Evolutionary conservation across 2,113 vertebrate species (phyloP), one percentile per base, ranked within the genome.

Genomic region (Pseudopipra pipra): DNA sequence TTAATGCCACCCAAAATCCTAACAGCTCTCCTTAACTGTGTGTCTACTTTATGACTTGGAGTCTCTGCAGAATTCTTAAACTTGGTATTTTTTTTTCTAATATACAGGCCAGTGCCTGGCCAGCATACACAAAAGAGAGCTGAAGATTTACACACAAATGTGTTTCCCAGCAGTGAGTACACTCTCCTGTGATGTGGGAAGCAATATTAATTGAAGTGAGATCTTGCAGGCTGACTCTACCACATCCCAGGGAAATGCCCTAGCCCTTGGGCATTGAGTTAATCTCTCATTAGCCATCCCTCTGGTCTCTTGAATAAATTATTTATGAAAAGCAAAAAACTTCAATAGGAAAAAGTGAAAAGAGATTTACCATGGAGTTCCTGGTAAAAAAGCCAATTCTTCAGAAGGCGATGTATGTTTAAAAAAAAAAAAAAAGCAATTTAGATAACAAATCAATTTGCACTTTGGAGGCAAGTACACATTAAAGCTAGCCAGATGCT

Each of bases 181-280:
- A 54, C 89, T 79, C 56, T 94, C n/a, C 74, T 96, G 89, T 97
- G 96, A 97, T 97, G 95, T 97, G 96, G 96, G 94, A 96, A 95
- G 87, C 62, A 79, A 11, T 85, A 95, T 95, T 97, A 97, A 96
- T 94, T 96, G 95, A 95, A 97, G 93, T 62, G 87, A 94, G 93
- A 94, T 94, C 89, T 89, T 89, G 93, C 71, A 96, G 94, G 49
- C 84, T 96, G 95, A 93, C 91, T 96, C 94, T 55, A 96, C 95
- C 95, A 95, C 95, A 97, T 97, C 95, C 93, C 91, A 96, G 94
- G 86, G 94, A 97, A 97, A 94, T 96, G 96, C 91, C 94, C 93
- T 70, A 87, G 94, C 94, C 96, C 85, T 68, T 96, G 91, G 95
- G 96, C 94, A 95, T 19, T 78, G 61, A 91, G 93, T 93, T 96